These are phyloP conservation scores for Ligdia adustata DNA, from an alignment of 2,888 invertebrate species.

Conservation along the genomic window DNA sequence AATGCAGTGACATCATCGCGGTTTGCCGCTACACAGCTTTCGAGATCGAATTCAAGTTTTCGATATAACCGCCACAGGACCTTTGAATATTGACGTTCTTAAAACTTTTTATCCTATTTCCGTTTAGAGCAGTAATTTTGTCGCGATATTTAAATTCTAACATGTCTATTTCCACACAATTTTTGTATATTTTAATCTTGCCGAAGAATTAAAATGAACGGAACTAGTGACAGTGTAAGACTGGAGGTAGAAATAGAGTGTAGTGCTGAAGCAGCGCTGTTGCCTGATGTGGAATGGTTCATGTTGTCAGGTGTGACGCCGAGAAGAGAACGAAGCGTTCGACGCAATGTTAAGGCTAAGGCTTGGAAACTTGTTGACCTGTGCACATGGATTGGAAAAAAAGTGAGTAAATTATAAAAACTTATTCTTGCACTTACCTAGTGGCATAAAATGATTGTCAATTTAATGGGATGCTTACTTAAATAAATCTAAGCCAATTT, in stretches of 20 bases:
- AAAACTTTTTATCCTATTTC: neutral
- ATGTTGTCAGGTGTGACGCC: conserved; percentile 70
- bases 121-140: neutral
- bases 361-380: conserved; percentile 68
- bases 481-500: too few relatives aligned
- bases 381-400: conserved; percentile 75
- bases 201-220: conserved; percentile 12
- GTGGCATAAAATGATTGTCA: too few relatives aligned
- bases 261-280: conserved; percentile 52
- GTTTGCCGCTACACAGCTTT: conserved; percentile 23
- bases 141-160: neutral
- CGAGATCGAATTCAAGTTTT: conserved; percentile 31
- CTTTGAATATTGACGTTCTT: neutral
- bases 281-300: conserved; percentile 71
- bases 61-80: conserved; percentile 4
- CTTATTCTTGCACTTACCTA: too few relatives aligned
- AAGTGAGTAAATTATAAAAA: conserved; percentile 50
- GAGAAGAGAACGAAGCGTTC: conserved; percentile 56
- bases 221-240: conserved; percentile 46
- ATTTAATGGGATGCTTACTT: too few relatives aligned
- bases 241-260: conserved; percentile 68
- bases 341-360: conserved; percentile 57
- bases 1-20: conserved; percentile 56
- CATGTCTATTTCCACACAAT: too few relatives aligned
- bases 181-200: too few relatives aligned